Conservation (phyloP, 2,797 vertebrate genomes). For the Paguma larvata region DNA sequence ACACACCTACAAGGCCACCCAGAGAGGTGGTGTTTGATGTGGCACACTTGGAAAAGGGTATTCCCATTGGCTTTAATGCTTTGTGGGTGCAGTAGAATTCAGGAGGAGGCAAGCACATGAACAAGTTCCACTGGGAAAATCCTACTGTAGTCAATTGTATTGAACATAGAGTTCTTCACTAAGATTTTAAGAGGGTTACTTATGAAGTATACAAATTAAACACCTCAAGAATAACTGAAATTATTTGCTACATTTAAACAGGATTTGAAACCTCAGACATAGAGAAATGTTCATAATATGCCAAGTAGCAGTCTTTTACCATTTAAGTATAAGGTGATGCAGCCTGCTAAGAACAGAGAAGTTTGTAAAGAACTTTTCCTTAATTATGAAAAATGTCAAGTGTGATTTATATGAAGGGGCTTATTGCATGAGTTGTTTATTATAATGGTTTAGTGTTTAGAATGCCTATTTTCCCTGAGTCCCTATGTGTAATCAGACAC, state of each 20-base stretch:
- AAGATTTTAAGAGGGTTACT: conserved; percentile 59
- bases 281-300: conserved; percentile 95
- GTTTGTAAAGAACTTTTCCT: conserved; percentile 84
- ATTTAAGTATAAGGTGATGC: conserved; percentile 95
- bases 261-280: conserved; percentile 95
- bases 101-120: background rate
- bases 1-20: background rate
- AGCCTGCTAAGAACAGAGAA: conserved; percentile 94
- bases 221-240: conserved; percentile 67
- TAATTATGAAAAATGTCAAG: conserved; percentile 38
- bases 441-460: background rate
- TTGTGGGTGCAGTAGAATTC: background rate
- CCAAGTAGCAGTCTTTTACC: conserved; percentile 92
- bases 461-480: conserved; percentile 7
- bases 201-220: conserved; percentile 11
- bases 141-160: background rate
- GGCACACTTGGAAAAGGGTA: background rate
- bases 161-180: conserved; percentile 7
- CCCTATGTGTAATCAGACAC: background rate
- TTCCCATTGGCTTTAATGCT: conserved; percentile 17
- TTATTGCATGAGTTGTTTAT: background rate
- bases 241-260: conserved; percentile 80
- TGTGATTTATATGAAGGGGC: background rate
- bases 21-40: background rate
- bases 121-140: conserved; percentile 36